Evolutionary conservation across 2,797 vertebrate genomes (phyloP).

Genomic region (Rhynchonycteris naso): DNA sequence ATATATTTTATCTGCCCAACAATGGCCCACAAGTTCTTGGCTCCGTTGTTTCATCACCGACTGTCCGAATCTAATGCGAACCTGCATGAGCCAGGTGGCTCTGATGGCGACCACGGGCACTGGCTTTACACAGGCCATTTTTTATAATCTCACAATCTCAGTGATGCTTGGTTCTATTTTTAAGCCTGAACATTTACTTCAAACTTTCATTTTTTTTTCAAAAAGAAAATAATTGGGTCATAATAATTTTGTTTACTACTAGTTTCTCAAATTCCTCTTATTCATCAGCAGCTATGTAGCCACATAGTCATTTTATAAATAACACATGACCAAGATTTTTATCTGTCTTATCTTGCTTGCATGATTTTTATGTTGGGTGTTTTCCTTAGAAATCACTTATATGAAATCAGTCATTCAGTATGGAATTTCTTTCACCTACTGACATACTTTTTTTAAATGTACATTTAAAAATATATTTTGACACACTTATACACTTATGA

Average conservation of each 20-base stretch:
- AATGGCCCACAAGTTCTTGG: no score
- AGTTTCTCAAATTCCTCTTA: constrained; percentile 36
- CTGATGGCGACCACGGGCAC: no score
- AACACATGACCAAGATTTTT: background rate
- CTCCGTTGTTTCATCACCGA: no score
- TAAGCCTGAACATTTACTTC: background rate
- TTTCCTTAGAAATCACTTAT: constrained; percentile 16
- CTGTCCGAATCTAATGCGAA: no score
- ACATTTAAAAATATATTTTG: background rate
- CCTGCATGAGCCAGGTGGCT: no score
- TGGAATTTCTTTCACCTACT: background rate
- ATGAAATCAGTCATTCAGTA: background rate
- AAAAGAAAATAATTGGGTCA: background rate
- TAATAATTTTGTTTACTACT: background rate
- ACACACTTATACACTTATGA: background rate
- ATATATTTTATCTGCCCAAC: no score
- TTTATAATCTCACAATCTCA: background rate
- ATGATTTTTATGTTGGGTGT: background rate
- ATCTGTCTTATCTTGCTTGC: constrained; percentile 4
- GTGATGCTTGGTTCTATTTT: background rate
- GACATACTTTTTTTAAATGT: background rate
- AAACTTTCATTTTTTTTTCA: constrained; percentile 45
- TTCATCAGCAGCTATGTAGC: background rate
- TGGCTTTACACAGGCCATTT: no score
- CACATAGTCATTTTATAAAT: constrained; percentile 19